Evolutionary conservation across 1,140 invertebrate genomes (phyloP), one percentile per base, ranked within the genome.

Genomic region (Tetraneura akinire): DNA sequence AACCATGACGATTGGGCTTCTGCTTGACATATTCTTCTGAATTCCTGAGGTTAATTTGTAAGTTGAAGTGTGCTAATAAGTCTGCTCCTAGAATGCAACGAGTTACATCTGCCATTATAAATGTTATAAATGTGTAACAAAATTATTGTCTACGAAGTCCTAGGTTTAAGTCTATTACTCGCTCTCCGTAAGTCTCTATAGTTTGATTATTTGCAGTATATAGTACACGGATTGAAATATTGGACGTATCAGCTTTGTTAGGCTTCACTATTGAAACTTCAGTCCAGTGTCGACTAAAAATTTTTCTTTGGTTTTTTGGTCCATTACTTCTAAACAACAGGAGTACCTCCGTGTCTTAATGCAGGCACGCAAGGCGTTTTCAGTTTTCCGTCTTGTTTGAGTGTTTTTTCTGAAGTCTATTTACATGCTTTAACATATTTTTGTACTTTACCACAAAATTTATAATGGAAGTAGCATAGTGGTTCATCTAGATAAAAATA

Each of bases 1-100:
- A 2, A 86, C 86, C 60, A 89, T 81, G 80, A 87, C 85, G 18
- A 88, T 81, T 8, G 87, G 86, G 10, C n/a, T n/a, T n/a, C n/a
- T n/a, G n/a, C n/a, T n/a, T n/a, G n/a, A n/a, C n/a, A n/a, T n/a
- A n/a, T n/a, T n/a, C n/a, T n/a, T n/a, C n/a, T n/a, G n/a, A n/a
- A n/a, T n/a, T n/a, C n/a, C n/a, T n/a, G n/a, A n/a, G n/a, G n/a
- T n/a, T 62, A 26, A 62, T 45, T 23, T 62, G n/a, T 37, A 80
- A 16, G 42, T 49, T 62, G 53, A 47, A 80, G 32, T 80, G 57
- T 26, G 57, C 10, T 42, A 80, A n/a, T 11, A 80, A 80, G 42
- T 80, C 76, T 29, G 76, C 76, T 23, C 76, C 57, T 29, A 80
- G 55, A 32, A 80, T 80, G 6, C 55, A 45, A 47, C 26, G n/a